Percentiles rank a stretch among this genome's conserved stretches.
Evolutionary conservation across 53 echinoderm and acorn worm genomes (phyloP).

Genomic region (Antedon mediterranea): DNA sequence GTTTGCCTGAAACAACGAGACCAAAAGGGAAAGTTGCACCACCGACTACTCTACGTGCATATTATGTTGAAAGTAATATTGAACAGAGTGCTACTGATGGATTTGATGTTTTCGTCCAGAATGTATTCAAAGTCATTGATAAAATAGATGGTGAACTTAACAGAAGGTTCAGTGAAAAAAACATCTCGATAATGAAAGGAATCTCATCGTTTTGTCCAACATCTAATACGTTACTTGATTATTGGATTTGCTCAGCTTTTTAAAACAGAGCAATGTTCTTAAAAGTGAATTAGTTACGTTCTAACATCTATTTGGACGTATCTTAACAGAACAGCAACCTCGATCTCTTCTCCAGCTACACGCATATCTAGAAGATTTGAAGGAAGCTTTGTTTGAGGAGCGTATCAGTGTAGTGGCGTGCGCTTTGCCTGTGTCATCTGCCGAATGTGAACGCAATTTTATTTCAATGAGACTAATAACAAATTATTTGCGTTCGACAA

Average conservation of each 20-base stretch:
- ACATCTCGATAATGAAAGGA: background rate
- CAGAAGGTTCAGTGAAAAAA: no score
- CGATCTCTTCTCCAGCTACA: background rate
- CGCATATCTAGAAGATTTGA: background rate
- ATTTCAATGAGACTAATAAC: background rate
- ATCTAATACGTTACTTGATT: background rate
- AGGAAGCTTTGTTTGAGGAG: background rate
- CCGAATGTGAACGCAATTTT: background rate
- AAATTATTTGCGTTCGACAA: background rate
- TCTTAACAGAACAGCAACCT: background rate
- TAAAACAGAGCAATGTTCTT: background rate
- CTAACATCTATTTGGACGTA: no score
- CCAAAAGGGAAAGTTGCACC: no score
- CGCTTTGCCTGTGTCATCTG: background rate
- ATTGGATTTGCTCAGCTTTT: background rate
- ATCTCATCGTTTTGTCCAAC: background rate
- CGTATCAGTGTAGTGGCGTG: background rate
- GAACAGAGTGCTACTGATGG: no score
- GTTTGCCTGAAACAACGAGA: no score
- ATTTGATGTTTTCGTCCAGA: no score
- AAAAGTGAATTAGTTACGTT: background rate
- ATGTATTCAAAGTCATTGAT: no score
- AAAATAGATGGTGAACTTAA: no score
- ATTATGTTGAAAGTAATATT: no score
- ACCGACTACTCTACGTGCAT: no score